Evolutionary conservation across 2,888 invertebrate genomes (phyloP), one percentile per base, ranked within the genome.

Genomic region (Parthenolecanium corni): DNA sequence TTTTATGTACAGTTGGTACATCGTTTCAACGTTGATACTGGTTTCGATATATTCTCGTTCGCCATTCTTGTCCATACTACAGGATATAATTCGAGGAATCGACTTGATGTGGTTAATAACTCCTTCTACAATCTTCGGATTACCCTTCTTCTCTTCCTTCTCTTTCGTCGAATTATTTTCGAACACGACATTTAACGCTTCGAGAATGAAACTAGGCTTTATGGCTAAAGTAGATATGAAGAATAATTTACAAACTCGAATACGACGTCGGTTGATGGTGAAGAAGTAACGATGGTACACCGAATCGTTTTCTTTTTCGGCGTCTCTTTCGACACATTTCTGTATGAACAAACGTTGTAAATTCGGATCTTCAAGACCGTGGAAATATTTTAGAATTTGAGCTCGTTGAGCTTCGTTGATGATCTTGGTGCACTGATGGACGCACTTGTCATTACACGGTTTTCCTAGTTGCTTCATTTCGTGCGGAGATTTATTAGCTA

Each of bases 41-140:
- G 36, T 52, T 44, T 63, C 63, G 6, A 53, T 53, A 36, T 53
- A 63, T 14, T 52, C 53, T 21, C 36, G 16, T 53, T 63, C 53
- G 1, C 53, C 53, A 21, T 58, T 58, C 31, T 46, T 47, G 23
- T 63, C 53, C n/a, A 46, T 46, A 5, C 44, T 44, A 16, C 52
- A 52, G 5, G 63, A 63, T 1, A 63, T 63, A 11, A 64, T 64
- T 5, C 64, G 18, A 3, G 64, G 64, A 9, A 64, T 54, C 23
- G 64, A 64, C 49, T 64, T 64, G 3, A 64, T 64, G 24, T 64
- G 64, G 16, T 64, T 56, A 44, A 56, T 64, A 5, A 64, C 54
- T 23, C 56, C 51, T 31, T 56, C 56, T 25, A 54, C 25, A 3
- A 64, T 49, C 14, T 62, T 53, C 11, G 62, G 62, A 46, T 62